Percentiles rank a stretch among this genome's conserved stretches.
Evolutionary conservation across 2,888 invertebrate genomes (phyloP).

Genomic region (Tetranychus truncatus): DNA sequence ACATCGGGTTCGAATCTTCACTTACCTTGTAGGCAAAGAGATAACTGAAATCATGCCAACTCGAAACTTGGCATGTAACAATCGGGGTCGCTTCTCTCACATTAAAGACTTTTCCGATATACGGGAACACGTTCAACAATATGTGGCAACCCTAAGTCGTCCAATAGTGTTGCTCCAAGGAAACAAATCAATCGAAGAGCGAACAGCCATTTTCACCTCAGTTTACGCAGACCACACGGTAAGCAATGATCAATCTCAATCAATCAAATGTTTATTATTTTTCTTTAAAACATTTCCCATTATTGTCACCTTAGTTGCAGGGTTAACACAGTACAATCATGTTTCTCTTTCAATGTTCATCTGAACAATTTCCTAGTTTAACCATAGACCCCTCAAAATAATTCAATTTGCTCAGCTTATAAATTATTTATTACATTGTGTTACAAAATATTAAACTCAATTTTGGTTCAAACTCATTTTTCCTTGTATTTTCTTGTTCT

Average conservation of each 20-base stretch:
- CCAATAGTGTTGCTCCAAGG: slow-evolving; percentile 69
- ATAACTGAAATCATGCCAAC: slow-evolving; percentile 79
- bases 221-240: slow-evolving; percentile 35
- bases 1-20: slow-evolving; percentile 62
- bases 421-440: too few relatives aligned
- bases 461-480: too few relatives aligned
- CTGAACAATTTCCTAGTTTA: too few relatives aligned
- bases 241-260: neutral
- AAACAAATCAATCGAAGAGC: slow-evolving; percentile 43
- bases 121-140: slow-evolving; percentile 86
- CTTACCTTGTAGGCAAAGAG: slow-evolving; percentile 90
- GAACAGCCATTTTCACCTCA: slow-evolving; percentile 89
- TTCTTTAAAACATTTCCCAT: neutral
- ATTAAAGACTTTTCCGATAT: slow-evolving; percentile 64
- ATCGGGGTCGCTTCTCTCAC: slow-evolving; percentile 79
- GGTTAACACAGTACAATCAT: too few relatives aligned
- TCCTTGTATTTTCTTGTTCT: too few relatives aligned
- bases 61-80: slow-evolving; percentile 95
- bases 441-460: too few relatives aligned
- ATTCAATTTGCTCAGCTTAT: too few relatives aligned
- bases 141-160: slow-evolving; percentile 87
- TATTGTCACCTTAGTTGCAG: too few relatives aligned
- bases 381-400: too few relatives aligned
- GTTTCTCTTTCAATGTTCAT: too few relatives aligned
- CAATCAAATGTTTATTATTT: neutral